These are phyloP conservation scores for Nansenia antarctica DNA, from an alignment of 2,113 vertebrate species.

Conservation along the genomic window DNA sequence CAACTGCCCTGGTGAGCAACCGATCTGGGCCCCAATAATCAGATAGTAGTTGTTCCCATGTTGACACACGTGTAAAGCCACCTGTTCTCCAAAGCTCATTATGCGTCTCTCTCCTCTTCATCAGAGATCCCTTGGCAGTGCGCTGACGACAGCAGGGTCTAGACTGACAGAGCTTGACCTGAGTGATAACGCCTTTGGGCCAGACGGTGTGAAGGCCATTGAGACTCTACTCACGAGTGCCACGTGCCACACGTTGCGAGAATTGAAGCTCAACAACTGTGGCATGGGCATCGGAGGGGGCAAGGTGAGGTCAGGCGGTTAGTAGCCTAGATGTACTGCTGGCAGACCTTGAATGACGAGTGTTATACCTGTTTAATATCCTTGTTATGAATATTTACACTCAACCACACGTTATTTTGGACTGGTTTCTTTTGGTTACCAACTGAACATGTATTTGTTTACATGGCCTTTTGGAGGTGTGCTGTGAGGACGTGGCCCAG, in stretches of 20 bases:
- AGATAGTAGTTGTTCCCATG: not conserved
- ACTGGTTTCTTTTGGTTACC: too few relatives aligned
- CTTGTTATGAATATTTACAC: too few relatives aligned
- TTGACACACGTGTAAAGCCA: not conserved
- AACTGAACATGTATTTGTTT: too few relatives aligned
- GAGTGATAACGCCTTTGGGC: slow-evolving; percentile 97
- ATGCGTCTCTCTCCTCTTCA: slow-evolving; percentile 1
- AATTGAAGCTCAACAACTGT: slow-evolving; percentile 96
- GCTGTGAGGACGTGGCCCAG: not conserved
- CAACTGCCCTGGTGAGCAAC: slow-evolving; percentile 87
- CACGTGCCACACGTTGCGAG: slow-evolving; percentile 84
- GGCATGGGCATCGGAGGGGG: slow-evolving; percentile 97
- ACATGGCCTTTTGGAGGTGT: too few relatives aligned
- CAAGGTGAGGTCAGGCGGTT: too few relatives aligned
- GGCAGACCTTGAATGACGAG: too few relatives aligned
- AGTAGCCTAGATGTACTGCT: too few relatives aligned
- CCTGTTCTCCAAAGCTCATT: not conserved
- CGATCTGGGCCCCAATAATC: too few relatives aligned
- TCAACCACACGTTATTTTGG: too few relatives aligned
- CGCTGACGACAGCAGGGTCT: slow-evolving; percentile 86
- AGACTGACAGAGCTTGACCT: slow-evolving; percentile 90
- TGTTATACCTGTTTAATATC: too few relatives aligned
- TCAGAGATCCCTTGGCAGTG: slow-evolving; percentile 89
- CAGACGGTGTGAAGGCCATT: slow-evolving; percentile 92
- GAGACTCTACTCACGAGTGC: slow-evolving; percentile 89